Conservation (phyloP, 35 echinoderm and acorn worm species). For the Amphiura filiformis region DNA sequence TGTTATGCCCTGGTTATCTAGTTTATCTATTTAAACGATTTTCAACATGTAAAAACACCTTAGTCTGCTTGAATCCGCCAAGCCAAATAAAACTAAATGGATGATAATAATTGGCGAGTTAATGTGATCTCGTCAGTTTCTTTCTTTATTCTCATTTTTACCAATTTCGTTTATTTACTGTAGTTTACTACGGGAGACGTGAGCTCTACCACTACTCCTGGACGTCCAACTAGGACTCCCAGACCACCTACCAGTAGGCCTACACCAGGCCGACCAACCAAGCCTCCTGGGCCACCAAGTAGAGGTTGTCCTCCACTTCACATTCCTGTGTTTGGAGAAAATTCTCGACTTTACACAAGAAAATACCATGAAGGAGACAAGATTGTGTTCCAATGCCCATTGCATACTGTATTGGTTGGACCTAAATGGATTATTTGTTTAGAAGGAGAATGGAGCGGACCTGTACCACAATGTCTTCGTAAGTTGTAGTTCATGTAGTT, state of each 20-base stretch:
- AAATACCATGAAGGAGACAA: slow-evolving; percentile 35
- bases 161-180: too few species aligned
- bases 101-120: background rate
- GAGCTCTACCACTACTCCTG: background rate
- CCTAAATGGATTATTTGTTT: slow-evolving; percentile 53
- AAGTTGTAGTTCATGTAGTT: too few species aligned
- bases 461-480: slow-evolving; percentile 50
- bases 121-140: background rate
- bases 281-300: background rate
- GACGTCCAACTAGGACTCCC: background rate
- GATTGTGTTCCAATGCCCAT: slow-evolving; percentile 27
- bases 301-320: slow-evolving; percentile 29
- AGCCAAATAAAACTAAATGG: background rate
- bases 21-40: too few species aligned
- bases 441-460: slow-evolving; percentile 58
- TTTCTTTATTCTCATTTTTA: background rate
- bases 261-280: background rate
- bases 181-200: too few species aligned
- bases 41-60: too few species aligned
- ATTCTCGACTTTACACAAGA: background rate
- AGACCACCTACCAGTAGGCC: background rate
- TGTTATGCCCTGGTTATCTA: too few species aligned
- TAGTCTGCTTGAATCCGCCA: too few species aligned
- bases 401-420: slow-evolving; percentile 25
- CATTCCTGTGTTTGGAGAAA: slow-evolving; percentile 17